A percentile compares a stretch with the other conserved stretches of the same genome.
These are phyloP conservation scores for Oncorhynchus gorbuscha DNA, from an alignment of 2,113 vertebrate genomes.

Conservation along the genomic window DNA sequence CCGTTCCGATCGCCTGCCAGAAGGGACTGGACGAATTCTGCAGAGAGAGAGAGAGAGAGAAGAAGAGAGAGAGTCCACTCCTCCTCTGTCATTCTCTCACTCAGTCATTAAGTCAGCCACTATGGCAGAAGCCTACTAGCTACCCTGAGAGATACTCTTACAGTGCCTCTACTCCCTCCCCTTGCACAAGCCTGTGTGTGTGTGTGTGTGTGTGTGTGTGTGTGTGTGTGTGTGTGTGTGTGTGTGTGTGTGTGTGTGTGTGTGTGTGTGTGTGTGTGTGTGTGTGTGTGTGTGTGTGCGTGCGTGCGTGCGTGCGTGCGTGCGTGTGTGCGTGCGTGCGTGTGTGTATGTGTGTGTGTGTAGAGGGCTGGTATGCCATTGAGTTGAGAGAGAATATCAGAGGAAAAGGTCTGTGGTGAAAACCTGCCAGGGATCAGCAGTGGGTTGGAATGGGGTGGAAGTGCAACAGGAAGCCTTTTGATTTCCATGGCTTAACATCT, in stretches of 20 bases:
- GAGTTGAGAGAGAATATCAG: conserved; percentile 42
- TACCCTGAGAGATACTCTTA: conserved; percentile 6
- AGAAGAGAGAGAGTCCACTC: conserved; percentile 5
- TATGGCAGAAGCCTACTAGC: not conserved
- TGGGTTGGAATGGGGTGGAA: conserved; percentile 39
- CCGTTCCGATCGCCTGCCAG: conserved; percentile 41
- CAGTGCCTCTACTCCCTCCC: conserved; percentile 15
- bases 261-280: too few relatives aligned
- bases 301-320: not conserved
- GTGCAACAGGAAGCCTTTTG: conserved; percentile 4
- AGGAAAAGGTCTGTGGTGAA: conserved; percentile 45
- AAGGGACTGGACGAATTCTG: conserved; percentile 38
- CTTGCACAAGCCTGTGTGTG: not conserved
- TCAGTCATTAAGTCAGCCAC: not conserved
- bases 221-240: too few relatives aligned
- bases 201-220: too few relatives aligned
- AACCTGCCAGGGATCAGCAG: conserved; percentile 28
- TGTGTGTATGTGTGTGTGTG: too few relatives aligned
- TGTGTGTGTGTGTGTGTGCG: not conserved
- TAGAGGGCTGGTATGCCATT: conserved; percentile 11
- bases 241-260: too few relatives aligned
- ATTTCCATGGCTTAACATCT: not conserved
- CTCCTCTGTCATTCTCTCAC: conserved; percentile 8
- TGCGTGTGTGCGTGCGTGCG: too few relatives aligned
- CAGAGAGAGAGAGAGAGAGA: not conserved